Evolutionary conservation across 2,113 vertebrate species (phyloP), one percentile per base, ranked within the genome.

Genomic region (Lasiurus cinereus): DNA sequence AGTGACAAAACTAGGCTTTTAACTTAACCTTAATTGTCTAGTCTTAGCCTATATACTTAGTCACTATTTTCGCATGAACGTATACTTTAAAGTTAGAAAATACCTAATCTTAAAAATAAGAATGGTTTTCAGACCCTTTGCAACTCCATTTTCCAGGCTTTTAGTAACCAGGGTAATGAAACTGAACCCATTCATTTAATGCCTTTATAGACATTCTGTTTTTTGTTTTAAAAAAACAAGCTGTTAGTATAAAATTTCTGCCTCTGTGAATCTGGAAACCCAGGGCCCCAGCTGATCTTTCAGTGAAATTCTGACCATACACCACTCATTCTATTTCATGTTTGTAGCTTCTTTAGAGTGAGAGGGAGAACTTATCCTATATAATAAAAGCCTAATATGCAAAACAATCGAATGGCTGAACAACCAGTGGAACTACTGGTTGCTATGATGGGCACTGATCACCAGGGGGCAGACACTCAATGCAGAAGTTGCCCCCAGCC

Each of bases 311-410:
- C 92, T 94, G 92, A 90, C 93, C 66, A 78, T 19, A 86, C 83
- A 84, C 39, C 88, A 95, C 94, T 97, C 85, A 85, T 92, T 95
- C 54, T 66, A 88, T 82, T 92, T 96, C 66, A 94, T 77, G 78
- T 85, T 86, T 88, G 10, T 88, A 88, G 29, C 39, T 92, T 92
- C 46, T 88, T 6, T 93, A 88, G 46, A 90, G 21, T 39, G 33
- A 15, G 39, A 94, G 87, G 24, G 48, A 85, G 79, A 86, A 33
- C 54, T 95, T 70, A 3, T 27, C 24, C 24, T 62, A 27, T 27
- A 62, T 27, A 62, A 27, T 62, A 62, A 62, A 62, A 62, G 22
- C 22, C 59, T 62, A 62, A 27, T 62, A 27, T 27, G 59, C 59
- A 27, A 62, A 62, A 11, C 24, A 62, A 62, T 24, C 24, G 4